A percentile compares a stretch with the other conserved stretches of the same genome.
Evolutionary conservation across 2,113 vertebrate genomes (phyloP).

Genomic region (Tonatia bakeri): DNA sequence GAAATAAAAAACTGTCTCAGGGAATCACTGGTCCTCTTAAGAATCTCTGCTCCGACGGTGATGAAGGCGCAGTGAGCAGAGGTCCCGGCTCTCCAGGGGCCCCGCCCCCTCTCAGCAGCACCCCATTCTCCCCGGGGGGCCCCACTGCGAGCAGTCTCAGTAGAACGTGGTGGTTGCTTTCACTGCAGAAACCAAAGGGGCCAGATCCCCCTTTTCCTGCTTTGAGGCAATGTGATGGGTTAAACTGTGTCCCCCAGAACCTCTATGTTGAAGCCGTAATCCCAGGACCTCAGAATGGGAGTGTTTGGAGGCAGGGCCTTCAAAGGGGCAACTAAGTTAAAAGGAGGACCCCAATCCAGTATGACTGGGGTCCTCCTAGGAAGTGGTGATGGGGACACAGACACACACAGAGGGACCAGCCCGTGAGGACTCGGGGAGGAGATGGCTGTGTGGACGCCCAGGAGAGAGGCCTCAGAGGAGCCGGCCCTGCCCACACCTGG

Average conservation of each 20-base stretch:
- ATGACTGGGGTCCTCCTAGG: not conserved
- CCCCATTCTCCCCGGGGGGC: not conserved
- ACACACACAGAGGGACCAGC: not conserved
- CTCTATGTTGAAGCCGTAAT: not conserved
- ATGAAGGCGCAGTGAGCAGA: not conserved
- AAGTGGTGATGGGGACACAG: not conserved
- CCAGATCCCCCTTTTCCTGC: not conserved
- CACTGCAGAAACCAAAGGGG: not conserved
- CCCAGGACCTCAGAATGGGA: not conserved
- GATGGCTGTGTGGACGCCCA: too few relatives aligned
- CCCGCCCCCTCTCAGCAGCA: not conserved
- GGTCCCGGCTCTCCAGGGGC: too few relatives aligned
- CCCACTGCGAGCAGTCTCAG: not conserved
- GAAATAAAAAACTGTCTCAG: not conserved
- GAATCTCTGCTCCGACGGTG: not conserved
- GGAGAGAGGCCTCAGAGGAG: not conserved
- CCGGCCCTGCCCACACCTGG: not conserved
- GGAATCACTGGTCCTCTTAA: not conserved
- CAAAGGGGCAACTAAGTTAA: not conserved
- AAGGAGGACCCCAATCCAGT: not conserved
- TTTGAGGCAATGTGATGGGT: not conserved
- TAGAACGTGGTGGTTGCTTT: not conserved
- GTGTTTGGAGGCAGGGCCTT: not conserved
- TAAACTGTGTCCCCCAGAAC: not conserved
- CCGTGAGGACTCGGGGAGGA: not conserved